Evolutionary conservation across 2,888 invertebrate species (phyloP).

Genomic region (Eristalis intricaria): DNA sequence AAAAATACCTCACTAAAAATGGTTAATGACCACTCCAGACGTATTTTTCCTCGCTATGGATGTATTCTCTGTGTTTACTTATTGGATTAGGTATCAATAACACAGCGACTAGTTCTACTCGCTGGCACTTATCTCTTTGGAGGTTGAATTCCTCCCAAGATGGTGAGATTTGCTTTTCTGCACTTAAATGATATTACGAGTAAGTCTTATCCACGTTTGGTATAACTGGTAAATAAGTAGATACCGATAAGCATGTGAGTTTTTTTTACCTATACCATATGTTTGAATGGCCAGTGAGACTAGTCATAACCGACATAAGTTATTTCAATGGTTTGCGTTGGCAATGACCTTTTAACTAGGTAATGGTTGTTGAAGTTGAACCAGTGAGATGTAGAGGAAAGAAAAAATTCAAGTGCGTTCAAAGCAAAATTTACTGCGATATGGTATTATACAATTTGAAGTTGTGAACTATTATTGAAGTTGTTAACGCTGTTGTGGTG

Average conservation of each 20-base stretch:
- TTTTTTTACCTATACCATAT: neutral
- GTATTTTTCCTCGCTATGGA: neutral
- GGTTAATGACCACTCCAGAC: slow-evolving; percentile 24
- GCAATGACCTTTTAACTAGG: neutral
- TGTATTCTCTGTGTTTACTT: slow-evolving; percentile 20
- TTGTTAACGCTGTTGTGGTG: too few relatives aligned
- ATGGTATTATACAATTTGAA: too few relatives aligned
- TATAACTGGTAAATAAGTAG: neutral
- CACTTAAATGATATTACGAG: slow-evolving; percentile 25
- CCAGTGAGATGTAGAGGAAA: too few relatives aligned
- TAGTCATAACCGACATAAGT: slow-evolving; percentile 14
- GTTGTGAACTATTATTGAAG: too few relatives aligned
- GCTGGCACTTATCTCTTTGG: slow-evolving; percentile 30
- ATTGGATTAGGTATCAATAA: slow-evolving; percentile 32
- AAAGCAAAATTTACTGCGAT: too few relatives aligned
- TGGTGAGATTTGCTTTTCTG: slow-evolving; percentile 31
- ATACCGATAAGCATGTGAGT: neutral
- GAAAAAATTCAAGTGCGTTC: too few relatives aligned
- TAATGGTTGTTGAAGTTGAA: neutral
- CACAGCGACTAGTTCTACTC: slow-evolving; percentile 42
- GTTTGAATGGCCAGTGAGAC: neutral
- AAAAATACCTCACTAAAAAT: slow-evolving; percentile 26
- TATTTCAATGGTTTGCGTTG: slow-evolving; percentile 23
- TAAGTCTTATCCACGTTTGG: slow-evolving; percentile 13
- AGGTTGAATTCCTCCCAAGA: slow-evolving; percentile 55